Percentiles rank a stretch among this genome's conserved stretches.
phyloP scores from a whole-genome alignment of 2,113 vertebrate genomes.

The Hippocampus abdominalis region DNA sequence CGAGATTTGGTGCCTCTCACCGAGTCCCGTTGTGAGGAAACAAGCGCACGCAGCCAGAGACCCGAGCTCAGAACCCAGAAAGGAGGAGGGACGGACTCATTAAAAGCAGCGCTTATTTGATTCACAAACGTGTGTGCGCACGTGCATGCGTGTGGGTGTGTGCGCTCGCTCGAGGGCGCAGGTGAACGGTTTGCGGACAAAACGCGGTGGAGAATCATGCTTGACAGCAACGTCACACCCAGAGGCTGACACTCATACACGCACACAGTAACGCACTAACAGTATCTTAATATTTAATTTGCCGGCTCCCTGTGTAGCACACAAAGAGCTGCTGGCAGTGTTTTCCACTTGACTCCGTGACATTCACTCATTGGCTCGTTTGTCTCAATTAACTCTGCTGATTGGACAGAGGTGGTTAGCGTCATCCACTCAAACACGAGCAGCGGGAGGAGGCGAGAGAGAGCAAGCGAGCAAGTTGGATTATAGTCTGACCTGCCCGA shows the following conservation, averaged over 20 bases:
- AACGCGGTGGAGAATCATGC: slow-evolving; percentile 51
- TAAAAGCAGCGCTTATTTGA: slow-evolving; percentile 75
- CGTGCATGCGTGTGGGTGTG: slow-evolving; percentile 14
- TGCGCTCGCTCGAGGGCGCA: slow-evolving; percentile 19
- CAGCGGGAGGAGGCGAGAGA: slow-evolving; percentile 27
- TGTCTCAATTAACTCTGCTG: slow-evolving; percentile 69
- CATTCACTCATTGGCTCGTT: slow-evolving; percentile 72
- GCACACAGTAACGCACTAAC: slow-evolving; percentile 18
- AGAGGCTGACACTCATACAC: slow-evolving; percentile 4
- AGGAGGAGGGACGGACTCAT: slow-evolving; percentile 44
- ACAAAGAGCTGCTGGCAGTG: slow-evolving; percentile 45
- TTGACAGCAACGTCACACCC: slow-evolving; percentile 38
- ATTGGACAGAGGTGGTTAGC: slow-evolving; percentile 67
- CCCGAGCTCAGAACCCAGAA: slow-evolving; percentile 28
- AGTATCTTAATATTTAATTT: slow-evolving; percentile 49
- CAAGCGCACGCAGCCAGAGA: slow-evolving; percentile 40
- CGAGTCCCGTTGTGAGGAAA: slow-evolving; percentile 51
- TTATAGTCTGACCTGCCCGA: slow-evolving; percentile 47
- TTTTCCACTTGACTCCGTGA: slow-evolving; percentile 64
- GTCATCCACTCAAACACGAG: slow-evolving; percentile 56
- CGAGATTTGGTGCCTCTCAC: slow-evolving; percentile 52
- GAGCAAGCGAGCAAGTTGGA: slow-evolving; percentile 25
- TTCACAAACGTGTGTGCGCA: slow-evolving; percentile 72
- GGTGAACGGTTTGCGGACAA: slow-evolving; percentile 53
- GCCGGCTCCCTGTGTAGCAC: slow-evolving; percentile 8